A percentile compares a stretch with the other conserved stretches of the same genome.
Evolutionary conservation across 2,797 vertebrate species (phyloP).

Genomic region (Poecilia gillii): DNA sequence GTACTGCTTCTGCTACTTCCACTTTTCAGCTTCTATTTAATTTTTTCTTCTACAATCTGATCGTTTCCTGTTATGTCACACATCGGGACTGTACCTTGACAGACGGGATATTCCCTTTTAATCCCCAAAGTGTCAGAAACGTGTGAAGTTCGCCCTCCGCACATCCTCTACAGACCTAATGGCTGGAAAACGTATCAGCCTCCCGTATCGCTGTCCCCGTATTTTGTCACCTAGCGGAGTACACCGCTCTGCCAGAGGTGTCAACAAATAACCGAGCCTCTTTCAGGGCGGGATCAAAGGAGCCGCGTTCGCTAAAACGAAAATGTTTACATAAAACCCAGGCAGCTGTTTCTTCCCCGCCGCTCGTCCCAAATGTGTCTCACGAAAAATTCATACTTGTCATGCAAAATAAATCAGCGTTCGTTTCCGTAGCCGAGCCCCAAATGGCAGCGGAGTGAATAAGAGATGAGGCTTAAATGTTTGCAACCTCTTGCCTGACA

Average conservation of each 20-base stretch:
- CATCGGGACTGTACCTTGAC: neutral
- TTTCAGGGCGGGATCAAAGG: conserved; percentile 55
- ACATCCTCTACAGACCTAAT: neutral
- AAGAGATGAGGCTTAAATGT: conserved; percentile 85
- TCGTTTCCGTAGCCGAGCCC: conserved; percentile 68
- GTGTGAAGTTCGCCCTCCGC: neutral
- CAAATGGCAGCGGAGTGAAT: conserved; percentile 84
- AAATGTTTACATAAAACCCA: conserved; percentile 65
- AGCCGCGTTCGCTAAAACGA: conserved; percentile 49
- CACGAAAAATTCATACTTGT: conserved; percentile 84
- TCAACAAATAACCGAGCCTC: conserved; percentile 63
- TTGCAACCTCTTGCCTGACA: conserved; percentile 83
- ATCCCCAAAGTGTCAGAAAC: neutral
- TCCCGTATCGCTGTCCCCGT: neutral
- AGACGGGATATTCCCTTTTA: neutral
- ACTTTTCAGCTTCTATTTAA: neutral
- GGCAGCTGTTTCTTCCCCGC: conserved; percentile 47
- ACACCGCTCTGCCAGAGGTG: conserved; percentile 40
- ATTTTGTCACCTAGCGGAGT: conserved; percentile 41
- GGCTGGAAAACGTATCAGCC: conserved; percentile 2
- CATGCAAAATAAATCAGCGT: conserved; percentile 82
- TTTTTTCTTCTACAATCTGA: neutral
- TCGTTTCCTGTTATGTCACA: neutral
- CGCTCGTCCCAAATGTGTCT: conserved; percentile 63
- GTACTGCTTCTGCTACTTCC: neutral